Evolutionary conservation across 2,888 invertebrate genomes (phyloP), one percentile per base, ranked within the genome.

Genomic region (Graphium colonna): DNA sequence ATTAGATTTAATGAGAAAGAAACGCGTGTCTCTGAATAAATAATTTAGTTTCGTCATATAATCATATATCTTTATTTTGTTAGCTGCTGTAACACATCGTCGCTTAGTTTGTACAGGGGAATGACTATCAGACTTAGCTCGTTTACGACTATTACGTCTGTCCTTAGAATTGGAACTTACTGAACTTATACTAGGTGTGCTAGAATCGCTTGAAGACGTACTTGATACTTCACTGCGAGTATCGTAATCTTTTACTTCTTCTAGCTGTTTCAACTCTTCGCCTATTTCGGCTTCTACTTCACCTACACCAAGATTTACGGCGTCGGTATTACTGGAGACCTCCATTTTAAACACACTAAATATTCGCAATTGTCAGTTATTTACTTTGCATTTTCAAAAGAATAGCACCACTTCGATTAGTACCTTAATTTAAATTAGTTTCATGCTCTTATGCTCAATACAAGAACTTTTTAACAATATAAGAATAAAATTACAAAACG

Each of bases 1-100:
- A 84, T 98, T 98, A 47, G 98, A 98, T 87, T 99, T 99, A 69
- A 99, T 98, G 54, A 99, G 92, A 88, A 98, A 98, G 90, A 97
- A 98, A 62, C 95, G 92, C 45, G 98, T 96, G 77, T 97, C 97
- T 64, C 97, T 93, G 82, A 98, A 98, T 64, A 99, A 91, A 83
- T 98, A 98, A 87, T 97, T 97, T 62, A 98, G 84, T 85, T 97
- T 96, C 17, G 96, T 95, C 86, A 94, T 91, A 71, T 96, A 96
- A 84, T 96, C 96, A 73, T 96, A 95, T 8, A 93, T 94, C 79
- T 94, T 94, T 52, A 91, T 84, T 77, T 86, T 57, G 58, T 69
- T 79, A 43, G 68, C 75, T 28, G 75, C 68, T 51, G 75, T 68
- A 57, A 78, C 61, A 57, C 83, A 73, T 62, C 79, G 75, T 57